Evolutionary conservation across 2,113 vertebrate genomes (phyloP), one percentile per base, ranked within the genome.

Genomic region (Vulpes ferrilata): DNA sequence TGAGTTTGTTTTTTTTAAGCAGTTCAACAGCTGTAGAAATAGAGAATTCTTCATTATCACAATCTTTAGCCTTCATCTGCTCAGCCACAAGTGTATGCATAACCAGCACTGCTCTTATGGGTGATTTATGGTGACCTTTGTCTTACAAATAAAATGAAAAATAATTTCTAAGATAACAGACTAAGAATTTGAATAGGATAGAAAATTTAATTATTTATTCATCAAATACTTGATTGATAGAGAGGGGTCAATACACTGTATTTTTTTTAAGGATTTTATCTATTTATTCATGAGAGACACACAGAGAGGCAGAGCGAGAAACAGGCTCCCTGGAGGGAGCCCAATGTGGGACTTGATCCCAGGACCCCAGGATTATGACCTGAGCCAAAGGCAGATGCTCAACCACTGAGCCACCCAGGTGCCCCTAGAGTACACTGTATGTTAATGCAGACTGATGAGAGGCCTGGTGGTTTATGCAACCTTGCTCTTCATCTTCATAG

Each of bases 101-200:
- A 88, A 84, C 81, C 73, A 81, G 76, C 67, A 38, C 11, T 81
- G 48, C 71, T 87, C 60, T 88, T 51, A 23, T 11, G n/a, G 53
- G 59, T 94, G 71, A 90, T 64, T 81, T 71, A 55, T 90, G 35
- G 35, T 93, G 30, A 32, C 67, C 67, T 78, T 88, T 92, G 71
- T 32, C 90, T 94, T 96, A 83, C 30, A 95, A 59, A 81, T 92
- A 88, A 93, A 82, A 80, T 94, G 71, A 96, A 79, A 60, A 89
- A 23, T 7, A 59, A 32, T 94, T 96, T 23, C 53, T 62, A 88
- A 90, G 51, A 23, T 51, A 74, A 16, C n/a, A 81, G 53, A 27
- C 86, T 82, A 87, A 82, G 81, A 97, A 84, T 71, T 60, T 80
- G 69, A 87, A 89, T n/a, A 76, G n/a, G 38, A 48, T 84, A 62